Evolutionary conservation across 2,797 vertebrate species (phyloP).

Genomic region (Cirrhinus mrigala): DNA sequence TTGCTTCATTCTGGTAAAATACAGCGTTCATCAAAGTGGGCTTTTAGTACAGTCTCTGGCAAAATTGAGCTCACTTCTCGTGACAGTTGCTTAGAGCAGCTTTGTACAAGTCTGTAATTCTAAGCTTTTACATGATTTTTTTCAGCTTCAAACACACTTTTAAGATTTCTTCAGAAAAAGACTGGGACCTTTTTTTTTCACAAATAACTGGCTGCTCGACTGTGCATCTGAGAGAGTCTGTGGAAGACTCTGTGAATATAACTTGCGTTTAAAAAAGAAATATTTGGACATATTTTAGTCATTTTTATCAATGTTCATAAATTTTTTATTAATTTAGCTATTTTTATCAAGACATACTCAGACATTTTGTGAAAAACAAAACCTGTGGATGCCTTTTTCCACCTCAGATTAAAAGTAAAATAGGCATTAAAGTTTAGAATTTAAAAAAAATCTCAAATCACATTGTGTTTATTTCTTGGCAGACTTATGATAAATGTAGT

Average conservation of each 20-base stretch:
- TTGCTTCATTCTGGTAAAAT: not conserved
- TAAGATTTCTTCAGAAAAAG: not conserved
- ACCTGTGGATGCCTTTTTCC: not conserved
- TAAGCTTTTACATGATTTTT: conserved; percentile 19
- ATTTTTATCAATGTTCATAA: not conserved
- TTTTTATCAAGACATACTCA: not conserved
- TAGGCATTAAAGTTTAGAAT: not conserved
- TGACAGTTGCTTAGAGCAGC: conserved; percentile 20
- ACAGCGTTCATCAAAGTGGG: not conserved
- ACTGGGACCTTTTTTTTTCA: not conserved
- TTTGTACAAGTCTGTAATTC: conserved; percentile 27
- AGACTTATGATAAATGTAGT: not conserved
- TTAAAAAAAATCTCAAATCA: not conserved
- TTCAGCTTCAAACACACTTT: conserved; percentile 12
- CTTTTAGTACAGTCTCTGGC: not conserved
- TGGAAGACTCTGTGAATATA: not conserved
- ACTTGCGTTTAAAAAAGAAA: not conserved
- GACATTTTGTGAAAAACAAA: not conserved
- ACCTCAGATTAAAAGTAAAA: not conserved
- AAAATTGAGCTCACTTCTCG: conserved; percentile 4
- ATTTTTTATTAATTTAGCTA: not conserved
- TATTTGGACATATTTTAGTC: not conserved
- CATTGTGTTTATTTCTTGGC: not conserved
- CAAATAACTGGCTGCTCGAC: not conserved
- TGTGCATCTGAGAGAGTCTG: not conserved